These are phyloP conservation scores for Campaea margaritaria DNA, from an alignment of 2,888 invertebrate genomes.

Conservation along the genomic window DNA sequence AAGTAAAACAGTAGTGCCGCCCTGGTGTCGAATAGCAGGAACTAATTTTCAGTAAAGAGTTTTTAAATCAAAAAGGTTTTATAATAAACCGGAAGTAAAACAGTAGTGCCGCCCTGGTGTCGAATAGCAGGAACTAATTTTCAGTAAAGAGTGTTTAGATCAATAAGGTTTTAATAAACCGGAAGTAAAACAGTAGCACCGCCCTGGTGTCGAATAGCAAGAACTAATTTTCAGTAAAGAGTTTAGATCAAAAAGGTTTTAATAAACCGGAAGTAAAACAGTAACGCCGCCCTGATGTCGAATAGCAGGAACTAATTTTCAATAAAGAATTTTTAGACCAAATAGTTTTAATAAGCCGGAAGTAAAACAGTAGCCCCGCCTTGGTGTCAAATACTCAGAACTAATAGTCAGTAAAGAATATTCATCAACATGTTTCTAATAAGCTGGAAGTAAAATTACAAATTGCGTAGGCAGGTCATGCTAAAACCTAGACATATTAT, in stretches of 20 bases:
- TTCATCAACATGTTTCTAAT: too few species aligned
- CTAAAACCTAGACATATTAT: too few species aligned
- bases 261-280: not conserved
- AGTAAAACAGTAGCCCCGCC: not conserved
- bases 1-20: too few species aligned
- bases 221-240: too few species aligned
- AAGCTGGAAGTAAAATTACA: not conserved
- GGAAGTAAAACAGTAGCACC: too few species aligned
- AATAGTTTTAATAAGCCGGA: not conserved
- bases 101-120: not conserved
- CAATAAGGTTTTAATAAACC: too few species aligned
- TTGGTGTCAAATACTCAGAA: not conserved
- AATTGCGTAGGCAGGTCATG: too few species aligned
- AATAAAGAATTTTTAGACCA: not conserved
- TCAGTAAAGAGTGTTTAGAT: not conserved
- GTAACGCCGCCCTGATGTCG: constrained; percentile 1
- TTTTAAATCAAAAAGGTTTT: not conserved
- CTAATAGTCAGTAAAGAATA: not conserved
- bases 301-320: not conserved
- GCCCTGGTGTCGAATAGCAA: too few species aligned
- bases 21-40: too few species aligned
- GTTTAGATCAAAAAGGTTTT: not conserved
- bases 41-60: not conserved
- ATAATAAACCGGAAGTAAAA: not conserved
- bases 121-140: not conserved